A percentile compares a stretch with the other conserved stretches of the same genome.
phyloP scores from a whole-genome alignment of 2,888 invertebrate species.

The Andricus quercusramuli region DNA sequence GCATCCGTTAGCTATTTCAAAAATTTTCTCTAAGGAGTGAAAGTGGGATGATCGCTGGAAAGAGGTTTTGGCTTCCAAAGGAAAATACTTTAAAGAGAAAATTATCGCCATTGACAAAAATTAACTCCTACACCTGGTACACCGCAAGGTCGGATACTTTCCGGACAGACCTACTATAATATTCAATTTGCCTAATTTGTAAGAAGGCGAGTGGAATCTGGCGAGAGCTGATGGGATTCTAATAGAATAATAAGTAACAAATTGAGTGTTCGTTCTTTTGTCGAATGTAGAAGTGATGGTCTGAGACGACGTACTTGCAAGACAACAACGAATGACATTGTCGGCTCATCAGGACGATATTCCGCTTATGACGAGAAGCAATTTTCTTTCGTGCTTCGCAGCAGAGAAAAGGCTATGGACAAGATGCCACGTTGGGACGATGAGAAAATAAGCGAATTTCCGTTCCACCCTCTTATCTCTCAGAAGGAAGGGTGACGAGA shows the following conservation, averaged over 20 bases:
- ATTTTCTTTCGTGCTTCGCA: constrained; percentile 73
- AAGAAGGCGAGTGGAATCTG: constrained; percentile 2
- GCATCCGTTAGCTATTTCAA: no score
- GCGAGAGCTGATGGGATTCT: constrained; percentile 48
- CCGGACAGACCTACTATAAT: not conserved
- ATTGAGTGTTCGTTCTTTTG: constrained; percentile 56
- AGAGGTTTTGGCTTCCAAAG: no score
- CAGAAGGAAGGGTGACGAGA: constrained; percentile 41
- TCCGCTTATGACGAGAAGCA: constrained; percentile 75
- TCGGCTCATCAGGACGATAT: constrained; percentile 75
- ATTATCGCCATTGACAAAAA: no score
- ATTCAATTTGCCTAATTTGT: constrained; percentile 15
- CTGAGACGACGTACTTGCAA: constrained; percentile 42
- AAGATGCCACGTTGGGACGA: constrained; percentile 76
- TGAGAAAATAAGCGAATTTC: constrained; percentile 78
- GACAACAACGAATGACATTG: constrained; percentile 53
- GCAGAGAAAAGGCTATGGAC: constrained; percentile 72
- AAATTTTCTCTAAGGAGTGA: no score
- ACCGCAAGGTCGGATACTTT: no score
- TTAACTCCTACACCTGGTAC: no score
- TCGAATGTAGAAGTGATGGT: constrained; percentile 43
- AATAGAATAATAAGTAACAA: constrained; percentile 57
- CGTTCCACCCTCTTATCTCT: constrained; percentile 63
- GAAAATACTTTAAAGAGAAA: no score
- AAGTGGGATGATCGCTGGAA: no score